Evolutionary conservation across 2,113 vertebrate species (phyloP).

Genomic region (Gambusia holbrooki): DNA sequence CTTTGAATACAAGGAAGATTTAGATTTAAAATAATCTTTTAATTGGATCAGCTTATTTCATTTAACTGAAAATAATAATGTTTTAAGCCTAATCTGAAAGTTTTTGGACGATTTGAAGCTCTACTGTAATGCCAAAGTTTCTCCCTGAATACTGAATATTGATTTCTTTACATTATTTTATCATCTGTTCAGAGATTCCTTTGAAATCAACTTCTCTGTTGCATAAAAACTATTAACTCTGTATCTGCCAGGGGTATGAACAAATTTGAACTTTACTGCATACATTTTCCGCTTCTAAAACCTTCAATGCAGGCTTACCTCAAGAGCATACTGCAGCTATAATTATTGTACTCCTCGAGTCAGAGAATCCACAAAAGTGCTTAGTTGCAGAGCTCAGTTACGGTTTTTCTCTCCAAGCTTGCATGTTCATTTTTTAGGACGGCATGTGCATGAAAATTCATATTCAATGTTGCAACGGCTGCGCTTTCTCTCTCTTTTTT

Average conservation of each 20-base stretch:
- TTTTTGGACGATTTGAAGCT: background rate
- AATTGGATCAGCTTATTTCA: background rate
- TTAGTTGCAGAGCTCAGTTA: conserved; percentile 46
- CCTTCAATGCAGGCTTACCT: conserved; percentile 24
- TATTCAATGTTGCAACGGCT: conserved; percentile 44
- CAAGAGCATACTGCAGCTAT: conserved; percentile 30
- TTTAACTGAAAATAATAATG: background rate
- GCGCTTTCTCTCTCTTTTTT: conserved; percentile 27
- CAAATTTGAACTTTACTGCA: background rate
- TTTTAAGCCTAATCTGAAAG: background rate
- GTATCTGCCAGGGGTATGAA: background rate
- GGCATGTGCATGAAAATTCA: conserved; percentile 39
- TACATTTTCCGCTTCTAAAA: conserved; percentile 33
- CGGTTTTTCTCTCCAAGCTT: conserved; percentile 13
- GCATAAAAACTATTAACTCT: background rate
- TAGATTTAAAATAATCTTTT: background rate
- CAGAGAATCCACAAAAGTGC: conserved; percentile 56
- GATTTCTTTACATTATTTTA: background rate
- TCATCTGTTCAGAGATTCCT: background rate
- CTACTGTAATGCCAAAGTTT: too few species aligned
- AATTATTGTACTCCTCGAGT: conserved; percentile 44
- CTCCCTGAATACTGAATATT: too few species aligned
- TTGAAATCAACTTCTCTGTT: too few species aligned
- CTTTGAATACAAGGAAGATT: background rate
- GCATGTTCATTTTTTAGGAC: conserved; percentile 30